Evolutionary conservation across 2,888 invertebrate species (phyloP).

Genomic region (Conistra vaccinii): DNA sequence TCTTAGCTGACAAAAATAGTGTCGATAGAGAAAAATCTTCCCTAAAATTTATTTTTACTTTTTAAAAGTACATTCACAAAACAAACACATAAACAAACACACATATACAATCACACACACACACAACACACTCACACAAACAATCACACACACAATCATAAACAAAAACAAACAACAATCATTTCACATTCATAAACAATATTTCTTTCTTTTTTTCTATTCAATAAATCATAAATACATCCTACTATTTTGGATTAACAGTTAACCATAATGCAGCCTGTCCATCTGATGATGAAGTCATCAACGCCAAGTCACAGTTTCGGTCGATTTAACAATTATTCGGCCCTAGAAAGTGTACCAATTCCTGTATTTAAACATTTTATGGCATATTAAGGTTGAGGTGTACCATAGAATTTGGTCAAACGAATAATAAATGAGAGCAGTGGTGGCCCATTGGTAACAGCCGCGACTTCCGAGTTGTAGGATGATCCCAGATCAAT

Average conservation of each 20-base stretch:
- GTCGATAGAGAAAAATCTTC: not conserved
- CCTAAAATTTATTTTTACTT: not conserved
- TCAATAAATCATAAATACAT: not conserved
- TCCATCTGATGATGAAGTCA: constrained; percentile 25
- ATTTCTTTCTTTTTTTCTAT: too few species aligned
- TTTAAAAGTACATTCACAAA: not conserved
- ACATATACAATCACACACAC: too few species aligned
- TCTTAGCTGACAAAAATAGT: too few species aligned
- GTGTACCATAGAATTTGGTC: not conserved
- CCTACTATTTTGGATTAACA: not conserved
- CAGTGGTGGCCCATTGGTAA: too few species aligned
- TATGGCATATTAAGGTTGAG: constrained; percentile 11
- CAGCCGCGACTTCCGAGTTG: too few species aligned
- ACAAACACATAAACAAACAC: too few species aligned
- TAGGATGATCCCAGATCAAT: too few species aligned
- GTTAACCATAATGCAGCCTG: not conserved
- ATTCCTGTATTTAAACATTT: constrained; percentile 31
- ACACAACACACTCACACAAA: too few species aligned
- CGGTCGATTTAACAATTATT: constrained; percentile 46
- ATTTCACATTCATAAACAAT: too few species aligned
- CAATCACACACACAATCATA: too few species aligned
- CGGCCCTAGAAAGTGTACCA: constrained; percentile 39
- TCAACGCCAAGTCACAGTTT: constrained; percentile 34
- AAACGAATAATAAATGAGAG: not conserved
- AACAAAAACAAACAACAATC: too few species aligned